Evolutionary conservation across 2,797 vertebrate species (phyloP).

Genomic region (Microctenopoma stevenorrisi): DNA sequence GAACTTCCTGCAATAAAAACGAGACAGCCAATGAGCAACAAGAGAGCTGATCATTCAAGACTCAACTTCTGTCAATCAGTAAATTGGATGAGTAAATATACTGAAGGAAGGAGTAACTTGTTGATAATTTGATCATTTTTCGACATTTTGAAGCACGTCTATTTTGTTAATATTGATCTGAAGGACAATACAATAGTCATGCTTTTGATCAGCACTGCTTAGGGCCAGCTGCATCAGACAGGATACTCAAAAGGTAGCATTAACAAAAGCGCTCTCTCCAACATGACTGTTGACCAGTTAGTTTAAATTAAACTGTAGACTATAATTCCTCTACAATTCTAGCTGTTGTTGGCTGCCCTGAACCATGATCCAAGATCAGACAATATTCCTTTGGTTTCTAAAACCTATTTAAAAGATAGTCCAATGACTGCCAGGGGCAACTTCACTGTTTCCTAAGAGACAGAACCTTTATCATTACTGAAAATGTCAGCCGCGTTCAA

Average conservation of each 20-base stretch:
- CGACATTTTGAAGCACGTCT: conserved; percentile 71
- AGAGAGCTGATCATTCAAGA: conserved; percentile 98
- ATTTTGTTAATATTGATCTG: conserved; percentile 68
- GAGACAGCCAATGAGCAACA: conserved; percentile 99
- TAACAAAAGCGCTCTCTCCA: conserved; percentile 65
- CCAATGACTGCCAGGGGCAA: conserved; percentile 62
- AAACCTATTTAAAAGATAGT: conserved; percentile 34
- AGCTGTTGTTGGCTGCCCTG: conserved; percentile 41
- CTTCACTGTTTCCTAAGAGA: conserved; percentile 66
- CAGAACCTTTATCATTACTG: conserved; percentile 6
- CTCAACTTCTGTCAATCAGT: conserved; percentile 87
- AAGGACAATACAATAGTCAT: conserved; percentile 69
- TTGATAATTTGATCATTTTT: conserved; percentile 67
- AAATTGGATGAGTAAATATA: conserved; percentile 74
- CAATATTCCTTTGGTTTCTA: conserved; percentile 19
- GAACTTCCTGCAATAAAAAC: conserved; percentile 99
- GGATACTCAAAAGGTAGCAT: conserved; percentile 62
- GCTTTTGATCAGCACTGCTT: conserved; percentile 76
- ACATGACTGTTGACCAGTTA: conserved; percentile 61
- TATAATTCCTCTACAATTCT: conserved; percentile 36
- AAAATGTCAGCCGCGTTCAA: conserved; percentile 37
- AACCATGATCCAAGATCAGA: conserved; percentile 77
- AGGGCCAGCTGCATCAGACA: conserved; percentile 71
- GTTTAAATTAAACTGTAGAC: conserved; percentile 54
- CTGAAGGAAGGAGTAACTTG: conserved; percentile 63